These are phyloP conservation scores for Coelogynopora nodosa DNA, from an alignment of 2,888 invertebrate species.

Conservation along the genomic window DNA sequence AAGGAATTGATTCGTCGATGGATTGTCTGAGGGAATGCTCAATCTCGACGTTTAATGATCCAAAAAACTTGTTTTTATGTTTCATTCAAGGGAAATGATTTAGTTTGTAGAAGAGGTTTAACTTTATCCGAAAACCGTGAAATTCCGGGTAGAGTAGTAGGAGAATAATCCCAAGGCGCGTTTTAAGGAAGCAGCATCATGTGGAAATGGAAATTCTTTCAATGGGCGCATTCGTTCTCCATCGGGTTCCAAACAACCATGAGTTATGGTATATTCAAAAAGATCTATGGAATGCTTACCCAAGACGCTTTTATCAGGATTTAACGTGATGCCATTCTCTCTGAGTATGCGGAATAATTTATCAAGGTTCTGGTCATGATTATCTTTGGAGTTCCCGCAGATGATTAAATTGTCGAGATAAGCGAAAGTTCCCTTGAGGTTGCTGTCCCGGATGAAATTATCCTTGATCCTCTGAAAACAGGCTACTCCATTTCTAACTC, in stretches of 20 bases:
- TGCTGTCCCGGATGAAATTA: conserved; percentile 10
- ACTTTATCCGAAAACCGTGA: conserved; percentile 1
- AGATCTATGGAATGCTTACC: neutral
- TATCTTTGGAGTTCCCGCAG: neutral
- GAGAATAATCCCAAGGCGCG: conserved; percentile 7
- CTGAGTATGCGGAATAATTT: neutral
- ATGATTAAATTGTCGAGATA: conserved; percentile 31
- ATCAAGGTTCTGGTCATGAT: conserved; percentile 25
- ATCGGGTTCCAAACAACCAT: neutral
- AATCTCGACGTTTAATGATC: too few relatives aligned
- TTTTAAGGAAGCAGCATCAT: neutral
- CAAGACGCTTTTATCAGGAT: conserved; percentile 6
- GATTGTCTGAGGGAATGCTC: too few relatives aligned
- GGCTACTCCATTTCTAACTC: conserved; percentile 32
- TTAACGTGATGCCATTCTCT: neutral
- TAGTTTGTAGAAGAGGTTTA: neutral
- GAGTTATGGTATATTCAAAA: neutral
- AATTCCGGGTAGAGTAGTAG: conserved; percentile 34
- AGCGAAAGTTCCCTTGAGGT: conserved; percentile 37
- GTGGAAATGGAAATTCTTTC: conserved; percentile 1
- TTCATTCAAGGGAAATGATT: neutral
- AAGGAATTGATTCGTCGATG: too few relatives aligned
- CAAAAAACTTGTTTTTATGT: too few relatives aligned
- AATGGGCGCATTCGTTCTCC: neutral
- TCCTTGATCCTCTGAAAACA: conserved; percentile 34